These are phyloP conservation scores for Takifugu flavidus DNA, from an alignment of 2,113 vertebrate genomes.

Conservation along the genomic window DNA sequence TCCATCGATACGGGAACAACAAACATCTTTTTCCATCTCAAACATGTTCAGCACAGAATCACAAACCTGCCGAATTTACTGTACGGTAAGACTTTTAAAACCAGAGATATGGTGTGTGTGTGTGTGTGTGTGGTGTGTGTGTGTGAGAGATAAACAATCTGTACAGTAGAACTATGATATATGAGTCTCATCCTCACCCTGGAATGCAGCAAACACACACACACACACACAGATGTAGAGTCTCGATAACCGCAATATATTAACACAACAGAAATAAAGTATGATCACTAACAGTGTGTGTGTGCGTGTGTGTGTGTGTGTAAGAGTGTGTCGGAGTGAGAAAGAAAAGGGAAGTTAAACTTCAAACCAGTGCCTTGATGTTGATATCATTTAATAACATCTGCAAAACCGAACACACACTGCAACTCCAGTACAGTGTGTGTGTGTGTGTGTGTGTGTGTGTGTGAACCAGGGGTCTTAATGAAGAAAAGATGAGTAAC, in stretches of 20 bases:
- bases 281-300: constrained; percentile 1
- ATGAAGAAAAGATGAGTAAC: too few species aligned
- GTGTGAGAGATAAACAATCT: constrained; percentile 2
- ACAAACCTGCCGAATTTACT: too few species aligned
- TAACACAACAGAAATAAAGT: constrained; percentile 20
- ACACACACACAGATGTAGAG: constrained; percentile 35
- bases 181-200: constrained; percentile 42
- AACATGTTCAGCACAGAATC: too few species aligned
- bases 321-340: neutral
- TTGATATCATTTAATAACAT: constrained; percentile 65
- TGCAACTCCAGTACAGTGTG: neutral
- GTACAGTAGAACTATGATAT: constrained; percentile 58
- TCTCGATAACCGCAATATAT: constrained; percentile 40
- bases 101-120: too few species aligned
- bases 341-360: constrained; percentile 39
- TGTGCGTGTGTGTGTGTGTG: constrained; percentile 16
- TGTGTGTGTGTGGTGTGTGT: neutral
- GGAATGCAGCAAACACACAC: constrained; percentile 35
- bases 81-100: too few species aligned
- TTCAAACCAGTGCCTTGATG: constrained; percentile 54
- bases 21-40: too few species aligned
- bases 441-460: constrained; percentile 24
- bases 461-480: neutral
- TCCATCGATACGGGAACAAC: too few species aligned
- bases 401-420: neutral